Evolutionary conservation across 2,888 invertebrate genomes (phyloP).

Genomic region (Geophilus truncorum): DNA sequence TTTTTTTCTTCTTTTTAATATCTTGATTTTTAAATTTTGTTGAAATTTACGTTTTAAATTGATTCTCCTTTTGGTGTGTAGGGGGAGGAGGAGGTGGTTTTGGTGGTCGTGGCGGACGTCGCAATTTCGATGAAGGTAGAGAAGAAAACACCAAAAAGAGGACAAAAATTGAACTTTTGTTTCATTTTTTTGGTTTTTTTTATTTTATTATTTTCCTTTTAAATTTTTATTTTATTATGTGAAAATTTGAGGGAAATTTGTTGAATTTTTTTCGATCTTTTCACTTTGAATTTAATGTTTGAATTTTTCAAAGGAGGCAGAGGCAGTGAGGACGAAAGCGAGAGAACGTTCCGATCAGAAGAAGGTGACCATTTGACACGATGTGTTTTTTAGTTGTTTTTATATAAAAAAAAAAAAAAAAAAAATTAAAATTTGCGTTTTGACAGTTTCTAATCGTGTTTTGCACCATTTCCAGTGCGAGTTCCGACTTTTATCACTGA

Average conservation of each 20-base stretch:
- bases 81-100: constrained; percentile 22
- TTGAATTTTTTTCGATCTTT: neutral
- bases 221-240: neutral
- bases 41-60: neutral
- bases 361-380: constrained; percentile 7
- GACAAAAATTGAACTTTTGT: neutral
- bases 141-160: neutral
- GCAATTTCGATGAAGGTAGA: neutral
- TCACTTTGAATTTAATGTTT: neutral
- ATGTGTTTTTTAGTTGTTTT: too few relatives aligned
- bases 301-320: constrained; percentile 20
- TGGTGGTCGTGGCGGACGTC: neutral
- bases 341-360: constrained; percentile 12
- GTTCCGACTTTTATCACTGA: too few relatives aligned
- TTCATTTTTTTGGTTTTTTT: neutral
- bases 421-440: too few relatives aligned
- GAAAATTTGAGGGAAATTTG: too few relatives aligned
- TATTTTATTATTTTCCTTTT: neutral
- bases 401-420: neutral
- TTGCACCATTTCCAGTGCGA: too few relatives aligned
- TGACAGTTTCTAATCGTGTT: too few relatives aligned
- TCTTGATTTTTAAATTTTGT: neutral
- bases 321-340: constrained; percentile 18
- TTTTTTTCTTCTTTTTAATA: neutral
- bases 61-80: constrained; percentile 32